Conservation (phyloP, 1,140 invertebrate species). For the Microplitis demolitor region DNA sequence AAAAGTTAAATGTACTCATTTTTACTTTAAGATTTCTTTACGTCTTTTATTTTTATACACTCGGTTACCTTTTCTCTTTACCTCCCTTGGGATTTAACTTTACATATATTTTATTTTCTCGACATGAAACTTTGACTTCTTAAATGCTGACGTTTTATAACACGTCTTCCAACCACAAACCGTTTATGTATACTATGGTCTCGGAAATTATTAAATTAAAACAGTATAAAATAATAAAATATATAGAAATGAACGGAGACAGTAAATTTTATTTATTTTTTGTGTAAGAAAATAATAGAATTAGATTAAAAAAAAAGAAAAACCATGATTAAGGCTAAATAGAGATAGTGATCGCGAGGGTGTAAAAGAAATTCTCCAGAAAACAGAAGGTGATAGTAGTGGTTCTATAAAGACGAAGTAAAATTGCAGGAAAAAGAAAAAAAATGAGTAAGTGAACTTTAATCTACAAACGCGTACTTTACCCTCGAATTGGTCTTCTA, state of each 20-base stretch:
- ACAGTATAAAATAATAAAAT: background rate
- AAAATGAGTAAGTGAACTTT: background rate
- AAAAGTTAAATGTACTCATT: background rate
- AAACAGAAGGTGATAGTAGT: background rate
- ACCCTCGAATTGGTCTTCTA: conserved; percentile 3
- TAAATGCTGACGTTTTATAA: background rate
- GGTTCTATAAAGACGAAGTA: background rate
- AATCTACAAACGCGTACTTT: background rate
- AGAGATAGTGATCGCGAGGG: too few relatives aligned
- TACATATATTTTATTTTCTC: background rate
- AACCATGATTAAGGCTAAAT: too few relatives aligned
- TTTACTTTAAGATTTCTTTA: background rate
- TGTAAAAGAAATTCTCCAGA: too few relatives aligned
- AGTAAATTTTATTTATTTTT: background rate
- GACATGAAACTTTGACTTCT: background rate
- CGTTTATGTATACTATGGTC: background rate
- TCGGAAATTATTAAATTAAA: background rate
- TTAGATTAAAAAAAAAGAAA: too few relatives aligned
- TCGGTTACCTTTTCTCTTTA: background rate
- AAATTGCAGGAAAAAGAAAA: background rate
- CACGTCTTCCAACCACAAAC: background rate
- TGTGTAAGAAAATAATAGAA: too few relatives aligned
- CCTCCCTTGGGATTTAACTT: background rate
- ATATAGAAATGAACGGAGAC: background rate
- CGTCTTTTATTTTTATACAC: background rate